phyloP scores from a whole-genome alignment of 2,113 vertebrate species.

The Argyrosomus japonicus region DNA sequence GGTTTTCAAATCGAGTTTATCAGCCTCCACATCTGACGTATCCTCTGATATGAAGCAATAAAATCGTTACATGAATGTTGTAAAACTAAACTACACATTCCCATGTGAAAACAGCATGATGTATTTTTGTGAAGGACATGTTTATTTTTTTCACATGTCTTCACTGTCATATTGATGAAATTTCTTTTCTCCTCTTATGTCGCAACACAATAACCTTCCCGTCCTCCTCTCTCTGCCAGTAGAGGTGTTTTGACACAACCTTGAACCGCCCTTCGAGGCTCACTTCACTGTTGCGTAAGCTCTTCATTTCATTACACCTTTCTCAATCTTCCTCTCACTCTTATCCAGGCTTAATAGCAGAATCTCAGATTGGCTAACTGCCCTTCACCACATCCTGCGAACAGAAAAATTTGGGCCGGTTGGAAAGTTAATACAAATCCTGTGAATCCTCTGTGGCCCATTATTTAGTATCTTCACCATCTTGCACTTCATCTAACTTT shows the following conservation, averaged over 20 bases:
- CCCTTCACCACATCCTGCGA: slow-evolving; percentile 28
- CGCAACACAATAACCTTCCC: background rate
- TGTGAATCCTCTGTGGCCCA: slow-evolving; percentile 11
- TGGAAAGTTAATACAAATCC: slow-evolving; percentile 23
- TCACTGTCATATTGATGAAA: background rate
- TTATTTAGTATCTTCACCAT: slow-evolving; percentile 9
- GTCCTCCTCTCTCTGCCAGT: background rate
- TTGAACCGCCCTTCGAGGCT: slow-evolving; percentile 15
- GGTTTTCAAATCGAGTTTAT: background rate
- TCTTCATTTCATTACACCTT: slow-evolving; percentile 17
- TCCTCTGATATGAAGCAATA: too few relatives aligned
- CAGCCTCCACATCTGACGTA: background rate
- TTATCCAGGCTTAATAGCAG: slow-evolving; percentile 19
- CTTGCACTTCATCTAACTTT: background rate
- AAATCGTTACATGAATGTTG: background rate
- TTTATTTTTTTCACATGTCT: background rate
- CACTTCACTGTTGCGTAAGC: slow-evolving; percentile 32
- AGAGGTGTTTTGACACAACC: slow-evolving; percentile 32
- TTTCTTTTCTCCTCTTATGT: background rate
- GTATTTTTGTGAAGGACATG: background rate
- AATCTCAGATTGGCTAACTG: slow-evolving; percentile 5
- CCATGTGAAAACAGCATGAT: background rate
- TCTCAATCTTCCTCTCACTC: background rate
- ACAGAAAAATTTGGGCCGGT: background rate
- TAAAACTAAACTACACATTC: background rate